Conservation (phyloP, 2,113 vertebrate species). For the Scatophagus argus region DNA sequence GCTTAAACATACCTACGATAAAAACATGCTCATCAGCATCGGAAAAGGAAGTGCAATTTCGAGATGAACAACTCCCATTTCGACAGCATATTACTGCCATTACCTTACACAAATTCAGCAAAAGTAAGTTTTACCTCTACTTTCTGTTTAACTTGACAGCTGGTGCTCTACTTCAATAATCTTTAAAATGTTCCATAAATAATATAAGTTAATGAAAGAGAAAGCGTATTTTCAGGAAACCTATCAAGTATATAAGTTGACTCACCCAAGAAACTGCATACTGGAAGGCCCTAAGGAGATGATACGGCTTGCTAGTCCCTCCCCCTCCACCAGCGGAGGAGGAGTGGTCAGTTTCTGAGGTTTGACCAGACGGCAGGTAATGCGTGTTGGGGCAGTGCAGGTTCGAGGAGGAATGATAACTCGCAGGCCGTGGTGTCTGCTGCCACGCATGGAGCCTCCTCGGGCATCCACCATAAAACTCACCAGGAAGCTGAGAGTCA, state of each 20-base stretch:
- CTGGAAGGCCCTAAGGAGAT: constrained; percentile 94
- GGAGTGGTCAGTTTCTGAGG: constrained; percentile 93
- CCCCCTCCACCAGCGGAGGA: constrained; percentile 92
- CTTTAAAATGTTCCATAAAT: not conserved
- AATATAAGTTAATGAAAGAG: not conserved
- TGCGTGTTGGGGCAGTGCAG: constrained; percentile 93
- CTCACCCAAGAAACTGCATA: constrained; percentile 95
- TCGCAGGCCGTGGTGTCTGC: constrained; percentile 92
- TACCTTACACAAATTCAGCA: not conserved
- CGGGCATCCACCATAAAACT: constrained; percentile 99
- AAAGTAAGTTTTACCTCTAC: not conserved
- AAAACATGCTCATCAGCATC: too few species aligned
- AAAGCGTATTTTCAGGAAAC: not conserved
- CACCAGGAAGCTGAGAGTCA: constrained; percentile 90
- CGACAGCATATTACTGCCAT: not conserved
- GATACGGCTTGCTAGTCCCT: constrained; percentile 93
- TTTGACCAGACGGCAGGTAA: constrained; percentile 97
- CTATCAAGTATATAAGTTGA: not conserved
- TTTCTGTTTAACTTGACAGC: too few species aligned
- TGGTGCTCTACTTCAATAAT: not conserved
- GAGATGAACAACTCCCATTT: too few species aligned
- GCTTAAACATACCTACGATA: too few species aligned
- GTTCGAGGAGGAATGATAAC: constrained; percentile 94
- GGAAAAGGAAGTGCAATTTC: too few species aligned
- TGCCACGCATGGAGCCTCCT: constrained; percentile 96